These are phyloP conservation scores for Tigriopus californicus DNA, from an alignment of 2,888 invertebrate species.

Conservation along the genomic window DNA sequence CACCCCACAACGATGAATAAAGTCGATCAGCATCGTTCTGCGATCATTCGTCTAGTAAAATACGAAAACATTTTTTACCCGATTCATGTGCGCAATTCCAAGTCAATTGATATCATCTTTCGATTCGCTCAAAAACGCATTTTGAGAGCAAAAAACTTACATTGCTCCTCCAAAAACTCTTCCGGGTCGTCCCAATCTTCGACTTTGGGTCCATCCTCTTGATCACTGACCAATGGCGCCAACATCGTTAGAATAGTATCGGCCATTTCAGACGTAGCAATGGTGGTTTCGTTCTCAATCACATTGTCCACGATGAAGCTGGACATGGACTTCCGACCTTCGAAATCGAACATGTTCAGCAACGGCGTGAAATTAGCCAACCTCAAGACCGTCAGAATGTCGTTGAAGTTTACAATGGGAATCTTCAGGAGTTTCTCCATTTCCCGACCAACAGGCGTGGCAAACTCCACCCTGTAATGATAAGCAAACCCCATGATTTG, in stretches of 20 bases:
- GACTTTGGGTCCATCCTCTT: conserved; percentile 44
- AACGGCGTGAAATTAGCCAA: conserved; percentile 70
- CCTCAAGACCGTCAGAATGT: conserved; percentile 65
- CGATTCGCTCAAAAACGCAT: no score
- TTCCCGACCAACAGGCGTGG: conserved; percentile 72
- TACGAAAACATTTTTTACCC: no score
- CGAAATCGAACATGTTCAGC: conserved; percentile 58
- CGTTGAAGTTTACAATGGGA: conserved; percentile 84
- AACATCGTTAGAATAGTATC: conserved; percentile 59
- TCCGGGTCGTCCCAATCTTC: conserved; percentile 57
- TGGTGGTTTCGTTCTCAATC: conserved; percentile 66
- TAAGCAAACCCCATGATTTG: background rate
- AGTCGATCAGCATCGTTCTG: no score
- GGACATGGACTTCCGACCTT: conserved; percentile 63
- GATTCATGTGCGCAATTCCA: no score
- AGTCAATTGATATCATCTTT: no score
- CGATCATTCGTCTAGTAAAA: no score
- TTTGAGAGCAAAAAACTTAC: no score
- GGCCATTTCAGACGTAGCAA: conserved; percentile 72
- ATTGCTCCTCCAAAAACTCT: conserved; percentile 68
- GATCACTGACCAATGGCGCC: conserved; percentile 66
- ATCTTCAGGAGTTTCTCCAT: conserved; percentile 78
- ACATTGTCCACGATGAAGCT: conserved; percentile 75
- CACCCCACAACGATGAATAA: no score
- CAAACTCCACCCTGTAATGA: conserved; percentile 41